phyloP scores from a whole-genome alignment of 1,140 invertebrate species.

The Holotrichia oblita region DNA sequence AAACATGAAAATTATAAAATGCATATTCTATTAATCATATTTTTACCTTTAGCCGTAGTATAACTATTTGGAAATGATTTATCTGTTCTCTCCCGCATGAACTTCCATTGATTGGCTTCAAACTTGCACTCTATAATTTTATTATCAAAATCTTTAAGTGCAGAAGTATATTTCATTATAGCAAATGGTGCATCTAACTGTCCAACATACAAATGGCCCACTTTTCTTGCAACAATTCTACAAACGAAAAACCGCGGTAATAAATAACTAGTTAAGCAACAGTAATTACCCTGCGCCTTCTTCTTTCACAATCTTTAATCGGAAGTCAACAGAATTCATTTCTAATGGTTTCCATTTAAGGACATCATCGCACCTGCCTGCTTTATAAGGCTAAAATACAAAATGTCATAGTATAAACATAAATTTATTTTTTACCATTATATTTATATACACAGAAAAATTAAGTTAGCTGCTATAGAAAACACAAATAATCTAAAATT shows the following conservation, averaged over 20 bases:
- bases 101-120: slow-evolving; percentile 84
- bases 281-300: slow-evolving; percentile 73
- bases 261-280: slow-evolving; percentile 40
- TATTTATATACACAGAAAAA: too few species aligned
- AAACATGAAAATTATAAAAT: slow-evolving; percentile 57
- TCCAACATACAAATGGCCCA: slow-evolving; percentile 85
- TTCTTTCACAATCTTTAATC: slow-evolving; percentile 81
- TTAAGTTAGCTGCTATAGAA: too few species aligned
- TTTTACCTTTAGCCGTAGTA: slow-evolving; percentile 81
- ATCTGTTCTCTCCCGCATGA: slow-evolving; percentile 96
- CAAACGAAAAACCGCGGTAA: slow-evolving; percentile 50
- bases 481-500: too few species aligned
- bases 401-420: slow-evolving; percentile 29
- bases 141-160: slow-evolving; percentile 81
- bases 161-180: slow-evolving; percentile 80
- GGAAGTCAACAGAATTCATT: slow-evolving; percentile 97
- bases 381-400: slow-evolving; percentile 77
- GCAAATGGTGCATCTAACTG: slow-evolving; percentile 71
- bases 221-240: slow-evolving; percentile 77
- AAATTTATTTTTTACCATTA: too few species aligned
- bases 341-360: slow-evolving; percentile 98
- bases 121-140: slow-evolving; percentile 97
- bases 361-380: slow-evolving; percentile 83
- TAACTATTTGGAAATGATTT: slow-evolving; percentile 96
- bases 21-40: too few species aligned